These are phyloP conservation scores for Berghia stephanieae DNA, from an alignment of 1,140 invertebrate genomes.

Conservation along the genomic window DNA sequence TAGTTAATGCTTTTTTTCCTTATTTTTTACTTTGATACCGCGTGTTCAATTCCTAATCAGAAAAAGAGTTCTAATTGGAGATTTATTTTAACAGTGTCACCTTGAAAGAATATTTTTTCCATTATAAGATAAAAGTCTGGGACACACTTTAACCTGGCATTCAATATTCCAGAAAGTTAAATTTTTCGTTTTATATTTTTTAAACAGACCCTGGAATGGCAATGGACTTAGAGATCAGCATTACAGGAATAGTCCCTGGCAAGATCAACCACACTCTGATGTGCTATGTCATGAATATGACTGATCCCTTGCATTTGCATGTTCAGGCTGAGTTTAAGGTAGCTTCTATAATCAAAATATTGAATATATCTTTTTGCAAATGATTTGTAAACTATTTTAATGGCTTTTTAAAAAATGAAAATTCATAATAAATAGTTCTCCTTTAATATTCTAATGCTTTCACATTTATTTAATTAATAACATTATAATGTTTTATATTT, in stretches of 20 bases:
- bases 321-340: slow-evolving; percentile 65
- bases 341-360: not conserved
- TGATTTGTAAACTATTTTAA: not conserved
- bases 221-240: slow-evolving; percentile 61
- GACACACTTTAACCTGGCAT: too few relatives aligned
- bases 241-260: slow-evolving; percentile 61
- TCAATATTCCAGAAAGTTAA: too few relatives aligned
- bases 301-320: slow-evolving; percentile 61
- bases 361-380: too few relatives aligned
- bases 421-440: not conserved
- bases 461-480: slow-evolving; percentile 17
- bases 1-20: too few relatives aligned
- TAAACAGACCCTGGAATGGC: slow-evolving; percentile 56
- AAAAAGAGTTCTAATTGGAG: too few relatives aligned
- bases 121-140: too few relatives aligned
- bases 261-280: slow-evolving; percentile 57
- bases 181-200: not conserved
- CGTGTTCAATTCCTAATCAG: too few relatives aligned
- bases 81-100: too few relatives aligned
- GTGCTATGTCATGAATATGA: slow-evolving; percentile 63
- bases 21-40: too few relatives aligned
- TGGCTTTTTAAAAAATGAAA: too few relatives aligned
- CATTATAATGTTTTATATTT: too few relatives aligned
- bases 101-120: too few relatives aligned
- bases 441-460: not conserved